Percentiles rank a stretch among this genome's conserved stretches.
Conservation (phyloP, 2,113 vertebrate genomes). For the Pollimyrus isidori region DNA sequence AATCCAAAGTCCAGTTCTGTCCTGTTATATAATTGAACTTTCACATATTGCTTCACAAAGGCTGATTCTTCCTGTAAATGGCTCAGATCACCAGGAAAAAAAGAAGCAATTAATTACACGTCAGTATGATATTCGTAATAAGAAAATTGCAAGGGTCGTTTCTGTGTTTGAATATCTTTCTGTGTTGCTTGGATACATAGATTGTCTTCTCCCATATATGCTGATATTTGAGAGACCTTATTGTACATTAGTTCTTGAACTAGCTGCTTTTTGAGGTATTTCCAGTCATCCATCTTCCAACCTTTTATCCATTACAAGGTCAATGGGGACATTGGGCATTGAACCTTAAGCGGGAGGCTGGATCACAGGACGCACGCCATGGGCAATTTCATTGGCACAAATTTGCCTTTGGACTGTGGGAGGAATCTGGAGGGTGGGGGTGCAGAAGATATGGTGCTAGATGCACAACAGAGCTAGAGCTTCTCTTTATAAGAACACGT, state of each 20-base stretch:
- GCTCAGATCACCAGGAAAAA: neutral
- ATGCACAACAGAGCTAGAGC: neutral
- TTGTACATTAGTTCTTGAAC: neutral
- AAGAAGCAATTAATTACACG: neutral
- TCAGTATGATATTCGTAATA: neutral
- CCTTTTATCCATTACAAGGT: neutral
- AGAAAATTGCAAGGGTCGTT: neutral
- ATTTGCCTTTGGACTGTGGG: neutral
- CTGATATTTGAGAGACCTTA: neutral
- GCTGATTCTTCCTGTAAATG: slow-evolving; percentile 9
- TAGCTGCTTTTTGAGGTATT: neutral
- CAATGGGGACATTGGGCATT: neutral
- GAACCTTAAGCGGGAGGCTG: neutral
- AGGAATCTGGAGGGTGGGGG: neutral
- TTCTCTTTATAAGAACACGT: neutral
- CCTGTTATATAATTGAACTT: slow-evolving; percentile 6
- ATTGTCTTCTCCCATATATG: neutral
- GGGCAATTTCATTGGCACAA: neutral
- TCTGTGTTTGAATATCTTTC: slow-evolving; percentile 2
- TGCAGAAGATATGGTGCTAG: neutral
- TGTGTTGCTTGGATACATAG: neutral
- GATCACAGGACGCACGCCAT: neutral
- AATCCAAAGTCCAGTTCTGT: slow-evolving; percentile 15
- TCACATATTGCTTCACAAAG: neutral
- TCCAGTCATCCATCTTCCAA: neutral